A percentile compares a stretch with the other conserved stretches of the same genome.
phyloP scores from a whole-genome alignment of 2,797 vertebrate genomes.

The Peromyscus nudipes region DNA sequence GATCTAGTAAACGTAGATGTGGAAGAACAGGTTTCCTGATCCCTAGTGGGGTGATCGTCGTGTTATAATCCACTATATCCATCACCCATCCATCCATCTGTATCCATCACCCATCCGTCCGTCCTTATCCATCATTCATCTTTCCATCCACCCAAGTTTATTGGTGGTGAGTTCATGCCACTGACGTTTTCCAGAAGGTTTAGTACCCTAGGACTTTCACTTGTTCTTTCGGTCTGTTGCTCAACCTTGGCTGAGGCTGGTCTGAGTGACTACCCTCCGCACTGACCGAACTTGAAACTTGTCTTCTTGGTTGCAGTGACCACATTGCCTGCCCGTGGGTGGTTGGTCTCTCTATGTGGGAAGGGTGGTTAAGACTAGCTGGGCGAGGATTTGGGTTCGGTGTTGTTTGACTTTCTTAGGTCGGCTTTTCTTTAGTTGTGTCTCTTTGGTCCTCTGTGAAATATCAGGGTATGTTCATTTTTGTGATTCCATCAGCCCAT shows the following conservation, averaged over 20 bases:
- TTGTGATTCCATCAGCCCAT: neutral
- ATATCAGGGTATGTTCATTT: neutral
- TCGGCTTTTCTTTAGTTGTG: neutral
- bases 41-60: no score
- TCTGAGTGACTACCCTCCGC: neutral
- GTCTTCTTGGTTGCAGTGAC: neutral
- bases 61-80: neutral
- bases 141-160: neutral
- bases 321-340: neutral
- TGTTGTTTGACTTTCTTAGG: neutral
- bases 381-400: neutral
- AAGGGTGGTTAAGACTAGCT: neutral
- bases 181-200: neutral
- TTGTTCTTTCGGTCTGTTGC: constrained; percentile 1
- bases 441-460: neutral
- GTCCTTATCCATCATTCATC: neutral
- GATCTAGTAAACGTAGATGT: neutral
- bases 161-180: neutral
- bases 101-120: neutral
- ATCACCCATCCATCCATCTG: no score
- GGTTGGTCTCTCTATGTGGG: neutral
- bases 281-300: neutral
- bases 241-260: constrained; percentile 3
- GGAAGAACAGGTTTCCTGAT: neutral
- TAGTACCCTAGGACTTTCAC: neutral